Percentiles rank a stretch among this genome's conserved stretches.
Conservation (phyloP, 2,888 invertebrate species). For the Papilio gigon region DNA sequence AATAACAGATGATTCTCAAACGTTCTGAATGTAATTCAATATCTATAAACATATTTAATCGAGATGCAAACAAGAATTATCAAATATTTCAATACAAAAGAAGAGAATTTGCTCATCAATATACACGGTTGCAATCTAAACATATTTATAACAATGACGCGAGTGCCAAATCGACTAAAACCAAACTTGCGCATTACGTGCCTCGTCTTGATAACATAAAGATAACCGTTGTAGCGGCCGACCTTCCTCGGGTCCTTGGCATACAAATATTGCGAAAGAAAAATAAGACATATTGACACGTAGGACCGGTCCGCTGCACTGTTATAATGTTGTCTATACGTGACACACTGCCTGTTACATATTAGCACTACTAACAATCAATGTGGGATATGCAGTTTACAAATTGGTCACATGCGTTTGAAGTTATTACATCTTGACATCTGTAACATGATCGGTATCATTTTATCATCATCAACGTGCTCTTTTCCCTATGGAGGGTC, state of each 20-base stretch:
- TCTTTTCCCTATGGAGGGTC: too few relatives aligned
- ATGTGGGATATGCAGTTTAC: too few relatives aligned
- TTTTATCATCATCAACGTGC: too few relatives aligned
- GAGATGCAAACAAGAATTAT: neutral
- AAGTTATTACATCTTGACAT: too few relatives aligned
- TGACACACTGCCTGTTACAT: slow-evolving; percentile 13
- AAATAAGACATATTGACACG: slow-evolving; percentile 62
- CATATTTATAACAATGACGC: slow-evolving; percentile 54
- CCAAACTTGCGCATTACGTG: slow-evolving; percentile 62
- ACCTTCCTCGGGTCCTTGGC: slow-evolving; percentile 78
- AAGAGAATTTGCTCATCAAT: neutral
- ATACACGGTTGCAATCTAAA: slow-evolving; percentile 37
- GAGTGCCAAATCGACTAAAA: slow-evolving; percentile 55
- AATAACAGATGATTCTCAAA: neutral
- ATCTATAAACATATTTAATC: too few relatives aligned
- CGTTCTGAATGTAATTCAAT: neutral
- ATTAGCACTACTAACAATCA: too few relatives aligned
- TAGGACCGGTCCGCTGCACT: slow-evolving; percentile 33
- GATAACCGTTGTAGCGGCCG: slow-evolving; percentile 77
- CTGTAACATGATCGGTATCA: neutral
- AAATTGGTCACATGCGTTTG: too few relatives aligned
- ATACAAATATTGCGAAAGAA: slow-evolving; percentile 70
- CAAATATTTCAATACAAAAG: neutral
- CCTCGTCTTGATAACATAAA: slow-evolving; percentile 72
- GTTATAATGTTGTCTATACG: slow-evolving; percentile 23